These are phyloP conservation scores for Adelphocoris suturalis DNA, from an alignment of 2,888 invertebrate species.

Conservation along the genomic window DNA sequence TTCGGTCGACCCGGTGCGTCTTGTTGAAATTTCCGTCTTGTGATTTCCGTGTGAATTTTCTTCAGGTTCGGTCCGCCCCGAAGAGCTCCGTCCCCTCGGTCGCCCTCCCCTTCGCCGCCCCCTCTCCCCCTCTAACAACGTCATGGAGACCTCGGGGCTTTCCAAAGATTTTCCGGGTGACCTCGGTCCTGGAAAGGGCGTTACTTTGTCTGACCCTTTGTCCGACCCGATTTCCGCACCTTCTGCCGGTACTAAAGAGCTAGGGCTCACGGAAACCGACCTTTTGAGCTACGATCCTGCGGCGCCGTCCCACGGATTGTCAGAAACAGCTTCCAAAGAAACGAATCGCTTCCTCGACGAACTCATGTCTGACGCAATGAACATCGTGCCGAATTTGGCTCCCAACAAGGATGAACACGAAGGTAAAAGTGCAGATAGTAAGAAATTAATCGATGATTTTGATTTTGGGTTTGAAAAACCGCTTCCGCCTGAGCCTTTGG, in stretches of 20 bases:
- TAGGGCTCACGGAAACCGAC: conserved; percentile 64
- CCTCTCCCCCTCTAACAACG: background rate
- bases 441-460: conserved; percentile 12
- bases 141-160: conserved; percentile 39
- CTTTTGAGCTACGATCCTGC: conserved; percentile 59
- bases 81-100: background rate
- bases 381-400: conserved; percentile 56
- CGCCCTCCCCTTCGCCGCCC: background rate
- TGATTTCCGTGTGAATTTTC: background rate
- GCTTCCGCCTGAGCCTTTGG: conserved; percentile 78
- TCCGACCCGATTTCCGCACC: background rate
- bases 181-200: background rate
- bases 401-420: conserved; percentile 37
- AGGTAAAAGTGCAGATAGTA: background rate
- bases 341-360: conserved; percentile 70
- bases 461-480: conserved; percentile 76
- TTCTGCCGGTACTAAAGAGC: background rate
- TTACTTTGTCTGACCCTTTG: conserved; percentile 4
- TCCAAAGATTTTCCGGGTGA: conserved; percentile 48
- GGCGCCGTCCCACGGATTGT: conserved; percentile 61
- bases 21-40: conserved; percentile 3
- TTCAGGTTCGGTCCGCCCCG: background rate
- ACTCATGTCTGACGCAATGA: conserved; percentile 66
- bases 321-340: conserved; percentile 63
- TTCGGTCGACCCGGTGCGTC: background rate